phyloP scores from a whole-genome alignment of 2,888 invertebrate species.

The Alsophila aescularia region DNA sequence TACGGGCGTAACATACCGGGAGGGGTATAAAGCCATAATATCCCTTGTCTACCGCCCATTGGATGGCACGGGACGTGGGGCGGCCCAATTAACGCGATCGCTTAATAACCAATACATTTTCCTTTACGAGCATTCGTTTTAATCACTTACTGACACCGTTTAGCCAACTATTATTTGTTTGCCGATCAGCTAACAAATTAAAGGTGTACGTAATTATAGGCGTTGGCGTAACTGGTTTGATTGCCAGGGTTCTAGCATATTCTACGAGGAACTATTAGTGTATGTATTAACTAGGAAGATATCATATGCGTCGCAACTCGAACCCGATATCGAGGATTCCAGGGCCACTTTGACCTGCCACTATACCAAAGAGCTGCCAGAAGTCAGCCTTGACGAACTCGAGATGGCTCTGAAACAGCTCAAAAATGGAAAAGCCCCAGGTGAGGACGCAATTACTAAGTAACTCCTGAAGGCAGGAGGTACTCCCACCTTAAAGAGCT shows the following conservation, averaged over 20 bases:
- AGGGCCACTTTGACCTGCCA: too few relatives aligned
- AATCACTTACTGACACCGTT: constrained; percentile 52
- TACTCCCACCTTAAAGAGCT: too few relatives aligned
- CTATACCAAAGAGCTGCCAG: too few relatives aligned
- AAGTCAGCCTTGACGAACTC: too few relatives aligned
- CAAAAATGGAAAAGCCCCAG: too few relatives aligned
- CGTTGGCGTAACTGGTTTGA: background rate
- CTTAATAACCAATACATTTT: constrained; percentile 60
- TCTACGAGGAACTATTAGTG: background rate
- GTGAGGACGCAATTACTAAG: too few relatives aligned
- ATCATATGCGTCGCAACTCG: too few relatives aligned
- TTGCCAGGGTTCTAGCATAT: background rate
- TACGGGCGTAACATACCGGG: constrained; percentile 6
- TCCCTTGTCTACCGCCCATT: constrained; percentile 40
- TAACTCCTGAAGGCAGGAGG: too few relatives aligned
- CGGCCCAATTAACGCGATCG: constrained; percentile 59
- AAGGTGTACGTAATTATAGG: constrained; percentile 11
- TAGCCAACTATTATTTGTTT: constrained; percentile 31
- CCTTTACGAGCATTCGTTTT: constrained; percentile 60
- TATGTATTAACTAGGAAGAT: background rate
- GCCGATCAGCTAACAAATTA: constrained; percentile 12
- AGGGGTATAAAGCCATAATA: constrained; percentile 38
- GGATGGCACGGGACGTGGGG: constrained; percentile 44
- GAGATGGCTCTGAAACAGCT: too few relatives aligned
- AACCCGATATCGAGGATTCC: too few relatives aligned